Evolutionary conservation across 64 coral and sea anemone genomes (phyloP).

Genomic region (Montipora sp.): DNA sequence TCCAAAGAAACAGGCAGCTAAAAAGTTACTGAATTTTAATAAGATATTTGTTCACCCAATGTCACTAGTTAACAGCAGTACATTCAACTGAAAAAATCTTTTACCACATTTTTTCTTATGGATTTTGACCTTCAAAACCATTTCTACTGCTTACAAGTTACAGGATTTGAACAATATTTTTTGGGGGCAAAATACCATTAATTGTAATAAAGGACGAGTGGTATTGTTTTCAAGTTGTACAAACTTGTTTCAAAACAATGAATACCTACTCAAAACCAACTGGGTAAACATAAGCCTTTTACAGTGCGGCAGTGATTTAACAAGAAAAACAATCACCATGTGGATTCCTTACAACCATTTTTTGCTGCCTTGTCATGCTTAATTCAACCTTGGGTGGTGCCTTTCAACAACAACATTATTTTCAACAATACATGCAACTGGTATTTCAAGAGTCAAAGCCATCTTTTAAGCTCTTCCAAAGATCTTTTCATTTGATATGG

Average conservation of each 20-base stretch:
- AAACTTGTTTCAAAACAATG: background rate
- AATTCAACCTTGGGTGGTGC: background rate
- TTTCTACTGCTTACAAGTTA: constrained; percentile 5
- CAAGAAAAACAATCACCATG: background rate
- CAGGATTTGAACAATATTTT: constrained; percentile 7
- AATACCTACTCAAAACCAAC: background rate
- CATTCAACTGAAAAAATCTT: background rate
- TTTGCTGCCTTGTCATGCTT: background rate
- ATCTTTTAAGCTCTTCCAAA: constrained; percentile 53
- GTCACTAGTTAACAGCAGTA: constrained; percentile 25
- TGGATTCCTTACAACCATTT: background rate
- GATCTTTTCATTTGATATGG: background rate
- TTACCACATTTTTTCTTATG: constrained; percentile 22
- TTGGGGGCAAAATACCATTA: constrained; percentile 2
- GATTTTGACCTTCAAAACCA: background rate
- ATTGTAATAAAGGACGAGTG: constrained; percentile 13
- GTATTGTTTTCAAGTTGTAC: background rate
- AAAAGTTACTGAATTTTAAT: constrained; percentile 34
- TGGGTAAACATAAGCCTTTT: constrained; percentile 13
- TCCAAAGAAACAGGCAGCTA: constrained; percentile 13
- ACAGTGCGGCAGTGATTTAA: background rate
- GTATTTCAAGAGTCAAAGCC: background rate
- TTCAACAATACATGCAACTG: background rate
- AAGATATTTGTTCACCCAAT: constrained; percentile 24
- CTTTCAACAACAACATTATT: background rate